Evolutionary conservation across 1,140 invertebrate genomes (phyloP), one percentile per base, ranked within the genome.

Genomic region (Glossosoma conforme): DNA sequence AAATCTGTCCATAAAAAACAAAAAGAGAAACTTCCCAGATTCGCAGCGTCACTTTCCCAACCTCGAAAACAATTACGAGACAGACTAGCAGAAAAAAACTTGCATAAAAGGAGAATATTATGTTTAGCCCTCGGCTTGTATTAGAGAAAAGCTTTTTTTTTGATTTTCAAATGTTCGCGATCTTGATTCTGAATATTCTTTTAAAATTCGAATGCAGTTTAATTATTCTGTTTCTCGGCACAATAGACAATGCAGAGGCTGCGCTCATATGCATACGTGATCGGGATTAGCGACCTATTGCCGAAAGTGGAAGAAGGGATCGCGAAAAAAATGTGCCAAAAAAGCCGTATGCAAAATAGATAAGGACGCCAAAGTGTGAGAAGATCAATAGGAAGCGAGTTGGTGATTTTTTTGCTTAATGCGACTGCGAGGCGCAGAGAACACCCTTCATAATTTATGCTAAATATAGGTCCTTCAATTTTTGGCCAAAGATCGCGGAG

Each of bases 231-330:
- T 30, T 33, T 28, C 28, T 21, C 37, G 38, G 10, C 22, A 4
- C 36, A 11, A 49, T 33, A 57, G 41, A 57, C 55, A 52, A 57
- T 57, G 50, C 3, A 14, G 9, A 10, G 40, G 15, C 45, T 42
- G 19, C 49, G 19, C 45, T 52, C 50, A 50, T 53, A 52, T 57
- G 55, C 55, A 57, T 57, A 40, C 40, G 45, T 52, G 53, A 57
- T 57, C 50, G 50, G 55, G 55, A 57, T 57, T 57, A 57, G 44
- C 32, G 33, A 13, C 8, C 14, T 17, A 28, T 24, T n/a, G n/a
- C 22, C 30, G 46, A 48, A 41, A 48, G 14, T 40, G 28, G 11
- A 32, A 14, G 30, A 19, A 24, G 20, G 14, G n/a, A 17, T 9
- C 15, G 37, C 9, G 22, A 46, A 56, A 48, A 49, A 45, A 28